Conservation (phyloP, 2,888 invertebrate genomes). For the Cheilosia grossa region DNA sequence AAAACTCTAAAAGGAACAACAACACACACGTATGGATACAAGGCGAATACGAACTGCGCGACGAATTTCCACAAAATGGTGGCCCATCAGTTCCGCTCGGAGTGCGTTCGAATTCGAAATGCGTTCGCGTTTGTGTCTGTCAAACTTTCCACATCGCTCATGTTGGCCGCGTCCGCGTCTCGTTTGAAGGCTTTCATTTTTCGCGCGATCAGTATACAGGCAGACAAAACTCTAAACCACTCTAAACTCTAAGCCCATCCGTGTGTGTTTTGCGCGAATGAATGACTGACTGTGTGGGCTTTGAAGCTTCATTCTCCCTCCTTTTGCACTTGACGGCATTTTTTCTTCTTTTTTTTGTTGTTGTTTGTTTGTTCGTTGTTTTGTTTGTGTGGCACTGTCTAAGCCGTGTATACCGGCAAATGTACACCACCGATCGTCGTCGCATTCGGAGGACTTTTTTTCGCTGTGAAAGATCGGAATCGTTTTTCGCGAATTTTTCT, state of each 20-base stretch:
- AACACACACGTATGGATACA: conserved; percentile 3
- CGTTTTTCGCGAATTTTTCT: conserved; percentile 36
- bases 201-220: conserved; percentile 15
- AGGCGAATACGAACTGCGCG: conserved; percentile 6
- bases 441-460: conserved; percentile 73
- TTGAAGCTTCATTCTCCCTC: conserved; percentile 54
- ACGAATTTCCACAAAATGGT: conserved; percentile 62
- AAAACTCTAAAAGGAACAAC: conserved; percentile 31
- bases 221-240: conserved; percentile 26
- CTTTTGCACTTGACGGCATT: background rate
- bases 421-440: conserved; percentile 56
- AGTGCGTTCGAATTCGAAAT: conserved; percentile 43
- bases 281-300: conserved; percentile 62
- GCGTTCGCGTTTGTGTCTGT: conserved; percentile 38
- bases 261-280: conserved; percentile 27
- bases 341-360: background rate
- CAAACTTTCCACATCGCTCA: conserved; percentile 56
- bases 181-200: conserved; percentile 48
- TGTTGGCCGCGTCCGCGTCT: conserved; percentile 21
- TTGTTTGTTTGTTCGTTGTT: no score
- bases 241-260: conserved; percentile 24
- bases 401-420: conserved; percentile 63
- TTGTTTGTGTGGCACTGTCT: conserved; percentile 47
- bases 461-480: conserved; percentile 62
- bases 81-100: conserved; percentile 50